Conservation (phyloP, 1,140 invertebrate genomes). For the Pseudomyrmex sp. region DNA sequence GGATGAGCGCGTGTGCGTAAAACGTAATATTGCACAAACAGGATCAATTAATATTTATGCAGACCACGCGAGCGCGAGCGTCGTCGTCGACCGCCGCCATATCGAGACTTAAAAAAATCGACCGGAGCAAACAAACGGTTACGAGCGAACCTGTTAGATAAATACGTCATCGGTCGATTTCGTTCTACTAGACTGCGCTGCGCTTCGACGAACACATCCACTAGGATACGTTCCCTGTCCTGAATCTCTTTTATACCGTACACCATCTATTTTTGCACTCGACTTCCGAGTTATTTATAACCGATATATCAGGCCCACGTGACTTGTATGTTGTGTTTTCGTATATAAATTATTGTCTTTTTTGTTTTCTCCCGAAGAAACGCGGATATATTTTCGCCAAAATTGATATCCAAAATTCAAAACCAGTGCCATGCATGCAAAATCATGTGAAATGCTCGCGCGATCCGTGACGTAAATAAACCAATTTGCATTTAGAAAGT, state of each 20-base stretch:
- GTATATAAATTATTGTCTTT: slow-evolving; percentile 14
- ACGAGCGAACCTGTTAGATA: slow-evolving; percentile 49
- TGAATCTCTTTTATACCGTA: slow-evolving; percentile 8
- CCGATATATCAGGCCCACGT: slow-evolving; percentile 6
- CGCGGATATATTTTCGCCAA: too few relatives aligned
- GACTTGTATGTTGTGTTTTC: slow-evolving; percentile 16
- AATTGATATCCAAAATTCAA: too few relatives aligned
- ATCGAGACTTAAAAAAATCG: slow-evolving; percentile 42
- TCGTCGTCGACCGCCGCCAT: background rate
- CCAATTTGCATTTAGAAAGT: too few relatives aligned
- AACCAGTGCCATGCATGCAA: too few relatives aligned
- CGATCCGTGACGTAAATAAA: too few relatives aligned
- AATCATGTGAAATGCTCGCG: too few relatives aligned
- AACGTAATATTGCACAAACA: slow-evolving; percentile 53
- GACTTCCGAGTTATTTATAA: slow-evolving; percentile 32
- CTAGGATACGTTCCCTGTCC: slow-evolving; percentile 24
- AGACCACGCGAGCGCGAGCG: slow-evolving; percentile 10
- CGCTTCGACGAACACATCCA: slow-evolving; percentile 5
- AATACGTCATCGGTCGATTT: slow-evolving; percentile 48
- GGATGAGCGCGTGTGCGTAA: background rate
- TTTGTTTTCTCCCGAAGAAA: background rate
- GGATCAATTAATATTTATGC: slow-evolving; percentile 58
- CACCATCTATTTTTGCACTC: slow-evolving; percentile 43
- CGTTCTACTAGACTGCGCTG: slow-evolving; percentile 11
- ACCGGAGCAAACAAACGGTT: slow-evolving; percentile 34